Base-by-base conservation (phyloP, 2,888 invertebrate genomes). In the Clostera curtula region DNA sequence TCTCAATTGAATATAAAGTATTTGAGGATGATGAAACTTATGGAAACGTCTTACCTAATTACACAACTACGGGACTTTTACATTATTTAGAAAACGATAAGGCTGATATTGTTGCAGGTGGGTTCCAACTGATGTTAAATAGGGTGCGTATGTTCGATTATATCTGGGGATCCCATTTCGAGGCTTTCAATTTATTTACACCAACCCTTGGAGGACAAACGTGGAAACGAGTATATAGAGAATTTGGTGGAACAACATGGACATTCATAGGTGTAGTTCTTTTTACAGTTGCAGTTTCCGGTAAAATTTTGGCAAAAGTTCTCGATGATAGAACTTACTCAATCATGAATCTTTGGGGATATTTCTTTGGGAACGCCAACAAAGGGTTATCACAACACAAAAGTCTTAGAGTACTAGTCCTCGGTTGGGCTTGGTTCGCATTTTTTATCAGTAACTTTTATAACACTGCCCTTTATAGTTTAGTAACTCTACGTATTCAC, bases 371-470 rank as follows among this genome's bases (percentile, higher is more conserved):
- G 6, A 64, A 67, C 11, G 43, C 58, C 4, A 54, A 59, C 25
- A 29, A 36, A 15, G 53, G 46, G 1, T 34, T 69, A 19, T 41
- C 59, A 2, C 54, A 33, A 30, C 39, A 53, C 4, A 55, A 46
- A 21, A 49, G 47, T 16, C 43, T 67, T 14, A 56, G 60, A 40
- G 28, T 37, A 1, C 34, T 74, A 5, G 45, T 68, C 12, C 26
- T 66, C 12, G 46, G 43, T 26, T 76, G 76, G 76, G 49, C 70
- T 34, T 62, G 64, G 59, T 76, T 69, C 16, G 59, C 71, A 18
- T 76, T 65, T 36, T 71, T 62, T 22, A 57, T 75, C 6, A 43
- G 37, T 2, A 70, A 48, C 32, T 74, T 77, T 39, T 77, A 74
- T 30, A 67, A 58, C 23, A 69, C 72, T 3, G 57, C 62, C 7